Percentiles rank a stretch among this genome's conserved stretches.
Conservation (phyloP, 2,888 invertebrate species). For the Digitonthophagus gazella region DNA sequence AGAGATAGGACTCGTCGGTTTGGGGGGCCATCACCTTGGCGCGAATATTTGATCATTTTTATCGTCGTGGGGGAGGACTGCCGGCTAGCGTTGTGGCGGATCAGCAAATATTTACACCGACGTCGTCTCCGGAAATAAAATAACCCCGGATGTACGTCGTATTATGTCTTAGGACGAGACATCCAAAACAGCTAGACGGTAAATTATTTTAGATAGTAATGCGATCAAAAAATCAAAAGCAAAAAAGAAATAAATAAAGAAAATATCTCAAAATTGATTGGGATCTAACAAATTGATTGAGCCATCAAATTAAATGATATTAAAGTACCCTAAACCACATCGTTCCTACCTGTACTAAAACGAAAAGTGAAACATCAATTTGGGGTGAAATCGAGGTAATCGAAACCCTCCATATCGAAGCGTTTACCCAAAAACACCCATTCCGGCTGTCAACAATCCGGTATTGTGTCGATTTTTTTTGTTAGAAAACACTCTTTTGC, state of each 20-base stretch:
- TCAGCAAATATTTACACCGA: constrained; percentile 17
- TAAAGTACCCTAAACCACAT: too few relatives aligned
- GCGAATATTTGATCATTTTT: constrained; percentile 40
- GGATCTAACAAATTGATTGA: too few relatives aligned
- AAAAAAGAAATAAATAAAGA: too few relatives aligned
- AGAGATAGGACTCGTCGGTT: constrained; percentile 20
- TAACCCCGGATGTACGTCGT: constrained; percentile 8
- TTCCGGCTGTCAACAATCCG: neutral
- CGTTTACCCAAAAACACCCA: neutral
- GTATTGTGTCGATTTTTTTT: neutral
- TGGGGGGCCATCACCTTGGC: constrained; percentile 38
- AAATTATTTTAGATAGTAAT: too few relatives aligned
- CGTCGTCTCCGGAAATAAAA: constrained; percentile 13
- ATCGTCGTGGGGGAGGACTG: constrained; percentile 20
- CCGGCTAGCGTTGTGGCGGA: constrained; percentile 2
- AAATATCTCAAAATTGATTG: too few relatives aligned
- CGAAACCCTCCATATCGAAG: neutral
- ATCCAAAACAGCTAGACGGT: neutral
- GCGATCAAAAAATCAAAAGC: too few relatives aligned
- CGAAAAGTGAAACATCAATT: neutral
- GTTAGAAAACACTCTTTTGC: neutral
- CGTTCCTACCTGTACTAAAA: too few relatives aligned
- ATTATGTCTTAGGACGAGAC: neutral
- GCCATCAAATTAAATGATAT: too few relatives aligned
- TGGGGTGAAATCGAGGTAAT: neutral